phyloP scores from a whole-genome alignment of 2,888 invertebrate species.

The Monopis laevigella region DNA sequence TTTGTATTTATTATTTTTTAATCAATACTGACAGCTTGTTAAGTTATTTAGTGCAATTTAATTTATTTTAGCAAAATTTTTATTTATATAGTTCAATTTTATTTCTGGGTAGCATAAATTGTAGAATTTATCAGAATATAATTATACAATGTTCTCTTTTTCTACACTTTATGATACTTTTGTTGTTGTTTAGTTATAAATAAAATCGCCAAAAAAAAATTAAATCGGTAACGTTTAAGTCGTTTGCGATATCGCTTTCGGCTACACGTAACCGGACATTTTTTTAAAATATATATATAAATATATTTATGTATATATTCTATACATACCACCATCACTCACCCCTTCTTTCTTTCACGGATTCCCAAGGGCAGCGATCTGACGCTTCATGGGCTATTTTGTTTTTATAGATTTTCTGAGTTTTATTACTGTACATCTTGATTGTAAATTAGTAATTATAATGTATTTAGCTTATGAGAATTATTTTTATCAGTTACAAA shows the following conservation, averaged over 20 bases:
- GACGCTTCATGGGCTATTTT: no score
- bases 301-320: conserved; percentile 5
- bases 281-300: neutral
- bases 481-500: no score
- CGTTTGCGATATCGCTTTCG: neutral
- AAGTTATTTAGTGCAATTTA: conserved; percentile 3
- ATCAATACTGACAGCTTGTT: no score
- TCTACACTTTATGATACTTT: neutral
- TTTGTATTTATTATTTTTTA: no score
- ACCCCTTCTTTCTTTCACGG: neutral
- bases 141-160: neutral
- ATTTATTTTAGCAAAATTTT: conserved; percentile 6
- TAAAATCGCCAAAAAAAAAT: neutral
- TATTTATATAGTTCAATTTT: neutral
- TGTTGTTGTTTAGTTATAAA: conserved; percentile 1
- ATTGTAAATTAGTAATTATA: no score
- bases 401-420: no score
- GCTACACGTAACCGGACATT: conserved; percentile 2
- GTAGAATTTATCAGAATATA: neutral
- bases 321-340: neutral
- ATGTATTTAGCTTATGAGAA: no score
- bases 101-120: neutral
- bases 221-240: neutral
- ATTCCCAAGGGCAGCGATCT: no score
- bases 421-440: no score